Conservation (phyloP, 2,888 invertebrate genomes). For the Ligdia adustata region DNA sequence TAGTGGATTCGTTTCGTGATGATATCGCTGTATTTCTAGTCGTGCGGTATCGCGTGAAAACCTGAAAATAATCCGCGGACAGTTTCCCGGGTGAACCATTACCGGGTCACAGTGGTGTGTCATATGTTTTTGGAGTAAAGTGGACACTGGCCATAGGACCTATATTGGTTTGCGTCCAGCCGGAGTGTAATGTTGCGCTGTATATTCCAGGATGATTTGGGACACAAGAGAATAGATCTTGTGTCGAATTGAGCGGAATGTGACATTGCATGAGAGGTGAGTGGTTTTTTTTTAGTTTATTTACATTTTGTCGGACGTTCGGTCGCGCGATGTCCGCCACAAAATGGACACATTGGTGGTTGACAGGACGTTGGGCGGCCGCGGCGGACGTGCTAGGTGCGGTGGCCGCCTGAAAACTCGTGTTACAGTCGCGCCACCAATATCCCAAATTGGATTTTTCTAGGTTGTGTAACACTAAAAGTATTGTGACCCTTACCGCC, state of each 20-base stretch:
- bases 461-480: slow-evolving; percentile 68
- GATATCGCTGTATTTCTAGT: slow-evolving; percentile 68
- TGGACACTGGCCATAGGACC: slow-evolving; percentile 81
- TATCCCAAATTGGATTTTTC: slow-evolving; percentile 43
- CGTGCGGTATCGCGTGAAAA: slow-evolving; percentile 70
- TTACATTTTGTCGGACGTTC: slow-evolving; percentile 70
- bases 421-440: slow-evolving; percentile 40
- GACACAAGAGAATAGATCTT: slow-evolving; percentile 74
- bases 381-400: slow-evolving; percentile 53
- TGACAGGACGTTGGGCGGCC: slow-evolving; percentile 63
- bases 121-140: slow-evolving; percentile 81
- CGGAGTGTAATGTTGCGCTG: slow-evolving; percentile 79
- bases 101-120: slow-evolving; percentile 75
- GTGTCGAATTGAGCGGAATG: slow-evolving; percentile 82
- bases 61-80: slow-evolving; percentile 61
- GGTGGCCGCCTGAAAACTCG: slow-evolving; percentile 47
- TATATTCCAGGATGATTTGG: slow-evolving; percentile 79
- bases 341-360: slow-evolving; percentile 71
- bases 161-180: slow-evolving; percentile 81
- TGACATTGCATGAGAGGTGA: slow-evolving; percentile 83
- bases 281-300: slow-evolving; percentile 73
- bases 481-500: slow-evolving; percentile 17
- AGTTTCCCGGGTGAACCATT: slow-evolving; percentile 60
- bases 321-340: slow-evolving; percentile 60
- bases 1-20: slow-evolving; percentile 73